Percentiles rank a stretch among this genome's conserved stretches.
Evolutionary conservation across 1,140 invertebrate species (phyloP).

Genomic region (Caenorhabditis briggsae): DNA sequence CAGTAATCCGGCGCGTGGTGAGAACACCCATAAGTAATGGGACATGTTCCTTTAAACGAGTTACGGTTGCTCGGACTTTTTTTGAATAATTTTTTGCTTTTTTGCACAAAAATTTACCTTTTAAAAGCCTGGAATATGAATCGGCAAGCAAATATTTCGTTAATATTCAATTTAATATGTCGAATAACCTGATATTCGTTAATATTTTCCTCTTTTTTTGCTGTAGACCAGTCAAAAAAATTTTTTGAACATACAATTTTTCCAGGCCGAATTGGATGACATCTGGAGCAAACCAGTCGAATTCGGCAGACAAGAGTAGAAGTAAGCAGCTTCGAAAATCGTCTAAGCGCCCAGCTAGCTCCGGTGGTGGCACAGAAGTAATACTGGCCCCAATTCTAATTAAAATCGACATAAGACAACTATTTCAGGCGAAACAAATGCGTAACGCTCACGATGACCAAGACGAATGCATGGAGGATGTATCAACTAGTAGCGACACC

Average conservation of each 20-base stretch:
- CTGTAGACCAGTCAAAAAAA: not conserved
- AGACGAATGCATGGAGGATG: conserved; percentile 14
- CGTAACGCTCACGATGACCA: not conserved
- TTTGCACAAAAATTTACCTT: not conserved
- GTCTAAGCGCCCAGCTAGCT: not conserved
- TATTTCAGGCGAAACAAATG: conserved; percentile 24
- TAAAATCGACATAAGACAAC: not conserved
- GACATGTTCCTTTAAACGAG: too few relatives aligned
- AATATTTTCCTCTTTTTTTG: too few relatives aligned
- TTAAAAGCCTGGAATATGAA: too few relatives aligned
- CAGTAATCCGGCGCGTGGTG: too few relatives aligned
- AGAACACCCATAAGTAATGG: too few relatives aligned
- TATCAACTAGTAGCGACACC: conserved; percentile 15
- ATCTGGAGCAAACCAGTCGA: conserved; percentile 3
- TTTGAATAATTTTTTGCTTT: not conserved
- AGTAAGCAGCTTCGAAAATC: conserved; percentile 27
- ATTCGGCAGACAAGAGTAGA: conserved; percentile 17
- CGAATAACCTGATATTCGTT: too few relatives aligned
- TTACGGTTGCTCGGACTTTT: not conserved
- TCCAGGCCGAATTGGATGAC: conserved; percentile 34
- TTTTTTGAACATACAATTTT: not conserved
- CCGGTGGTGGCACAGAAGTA: conserved; percentile 21
- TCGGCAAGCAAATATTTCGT: too few relatives aligned
- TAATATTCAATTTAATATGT: too few relatives aligned
- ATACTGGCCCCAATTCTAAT: not conserved